Evolutionary conservation across 2,888 invertebrate species (phyloP), one percentile per base, ranked within the genome.

Genomic region (Tetropium fuscum): DNA sequence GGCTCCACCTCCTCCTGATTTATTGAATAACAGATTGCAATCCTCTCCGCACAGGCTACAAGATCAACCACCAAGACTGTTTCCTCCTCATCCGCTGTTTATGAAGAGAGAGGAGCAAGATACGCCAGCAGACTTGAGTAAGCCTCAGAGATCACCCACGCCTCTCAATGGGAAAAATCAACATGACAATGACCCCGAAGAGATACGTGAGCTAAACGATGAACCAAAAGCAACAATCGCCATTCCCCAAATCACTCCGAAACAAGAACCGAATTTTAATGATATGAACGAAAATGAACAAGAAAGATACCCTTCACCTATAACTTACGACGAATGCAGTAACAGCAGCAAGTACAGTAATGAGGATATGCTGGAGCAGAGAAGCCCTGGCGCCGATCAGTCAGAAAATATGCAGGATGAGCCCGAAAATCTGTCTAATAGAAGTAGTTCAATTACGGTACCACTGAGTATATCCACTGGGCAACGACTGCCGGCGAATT

Each of bases 371-470:
- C 72, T 80, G 62, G 81, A 78, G 27, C 85, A 85, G 64, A 85
- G 86, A 80, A 82, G 81, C 58, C 84, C 84, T 22, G 85, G 86
- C 67, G 87, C 86, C 78, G 88, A 87, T 64, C 68, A 68, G 10
- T 66, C 69, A 16, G 89, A 89, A 80, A 82, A 85, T 69, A 82
- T 85, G 73, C 91, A 91, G 78, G 91, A 92, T 69, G 91, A 92
- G 82, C 92, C 92, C 74, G 92, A 92, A 82, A 92, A 92, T 82
- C 85, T 92, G 74, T 92, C 91, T 77, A 88, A 88, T 82, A 87
- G 87, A 84, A 86, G 85, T 79, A 80, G 74, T 66, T 83, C 87
- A 79, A 85, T 87, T 81, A 85, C 85, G 74, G 85, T 86, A 80
- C 87, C 87, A 79, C 83, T 88, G 83, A 87, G 87, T 83, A 87